Base-by-base conservation (phyloP, 1,140 invertebrate genomes). In the Phocides pigmalion region DNA sequence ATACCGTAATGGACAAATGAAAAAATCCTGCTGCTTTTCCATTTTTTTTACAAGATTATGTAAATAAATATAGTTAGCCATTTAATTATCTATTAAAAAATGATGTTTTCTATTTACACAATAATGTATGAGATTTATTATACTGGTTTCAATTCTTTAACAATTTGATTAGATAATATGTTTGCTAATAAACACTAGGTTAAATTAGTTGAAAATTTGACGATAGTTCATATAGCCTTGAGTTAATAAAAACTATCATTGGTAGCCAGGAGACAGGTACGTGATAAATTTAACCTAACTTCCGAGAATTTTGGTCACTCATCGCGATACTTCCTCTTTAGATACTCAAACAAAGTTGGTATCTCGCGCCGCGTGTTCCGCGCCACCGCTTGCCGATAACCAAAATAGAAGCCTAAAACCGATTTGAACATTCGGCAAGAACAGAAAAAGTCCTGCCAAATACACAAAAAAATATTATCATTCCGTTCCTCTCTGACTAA, bases 401-500 rank as follows among this genome's bases (percentile, higher is more conserved):
- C 56, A 78, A 82, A 87, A 84, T 83, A 87, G 77, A 84, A 69
- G 70, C 70, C 62, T 53, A 74, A 81, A 79, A 72, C 66, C 66
- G 61, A 78, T 58, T 64, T 49, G 54, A 81, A 75, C 74, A 72
- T 77, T 82, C 74, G 64, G 71, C 72, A 62, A 69, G 65, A 76
- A 39, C 56, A 62, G 54, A 79, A 83, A 89, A 87, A 79, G 72
- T 81, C 78, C 79, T 87, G 83, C 79, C 64, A 85, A 89, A 87
- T 79, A 76, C 74, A 85, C 71, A 79, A 85, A 87, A n/a, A 86
- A 87, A 88, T 79, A 70, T 79, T 68, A 82, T 81, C 74, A 75
- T 69, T 81, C 78, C 83, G 76, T 84, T 90, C 81, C 82, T 83
- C 71, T 84, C 82, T 70, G 73, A 77, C 82, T 81, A 79, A 84